Conservation (phyloP, 1,140 invertebrate species). For the Brachionus koreanus region DNA sequence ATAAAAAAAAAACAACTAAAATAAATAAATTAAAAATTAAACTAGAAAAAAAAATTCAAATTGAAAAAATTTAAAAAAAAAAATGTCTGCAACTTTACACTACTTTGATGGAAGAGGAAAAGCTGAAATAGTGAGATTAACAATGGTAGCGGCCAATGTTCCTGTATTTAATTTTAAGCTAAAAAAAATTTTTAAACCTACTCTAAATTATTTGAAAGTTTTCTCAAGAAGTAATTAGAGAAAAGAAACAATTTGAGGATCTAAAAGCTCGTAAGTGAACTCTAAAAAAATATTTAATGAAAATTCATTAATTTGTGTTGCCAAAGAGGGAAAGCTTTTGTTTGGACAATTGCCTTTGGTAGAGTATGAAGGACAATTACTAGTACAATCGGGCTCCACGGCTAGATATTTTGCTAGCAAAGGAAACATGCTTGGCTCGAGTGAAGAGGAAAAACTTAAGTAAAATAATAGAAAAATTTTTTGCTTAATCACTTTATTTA, state of each 20-base stretch:
- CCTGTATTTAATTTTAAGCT: constrained; percentile 33
- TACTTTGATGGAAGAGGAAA: constrained; percentile 46
- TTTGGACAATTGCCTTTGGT: constrained; percentile 47
- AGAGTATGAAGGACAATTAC: constrained; percentile 45
- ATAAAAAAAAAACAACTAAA: not conserved
- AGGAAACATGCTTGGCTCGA: not conserved
- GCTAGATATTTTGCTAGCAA: constrained; percentile 38
- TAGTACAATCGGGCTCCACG: constrained; percentile 46
- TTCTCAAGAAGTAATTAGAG: constrained; percentile 6
- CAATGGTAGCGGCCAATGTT: constrained; percentile 44
- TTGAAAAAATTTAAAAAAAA: not conserved
- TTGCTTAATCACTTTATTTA: not conserved
- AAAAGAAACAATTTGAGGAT: not conserved
- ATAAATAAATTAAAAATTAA: not conserved
- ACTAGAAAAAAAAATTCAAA: not conserved
- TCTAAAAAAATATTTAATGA: not conserved
- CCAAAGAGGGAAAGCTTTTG: constrained; percentile 18
- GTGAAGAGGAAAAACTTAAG: constrained; percentile 19
- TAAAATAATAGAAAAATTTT: not conserved
- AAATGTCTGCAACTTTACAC: constrained; percentile 32
- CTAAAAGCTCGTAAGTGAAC: not conserved
- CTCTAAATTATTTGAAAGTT: not conserved
- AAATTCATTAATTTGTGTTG: not conserved
- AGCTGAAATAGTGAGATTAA: constrained; percentile 46
- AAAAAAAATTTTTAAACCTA: not conserved